A percentile compares a stretch with the other conserved stretches of the same genome.
phyloP scores from a whole-genome alignment of 2,113 vertebrate species.

The Tretioscincus oriximinensis region DNA sequence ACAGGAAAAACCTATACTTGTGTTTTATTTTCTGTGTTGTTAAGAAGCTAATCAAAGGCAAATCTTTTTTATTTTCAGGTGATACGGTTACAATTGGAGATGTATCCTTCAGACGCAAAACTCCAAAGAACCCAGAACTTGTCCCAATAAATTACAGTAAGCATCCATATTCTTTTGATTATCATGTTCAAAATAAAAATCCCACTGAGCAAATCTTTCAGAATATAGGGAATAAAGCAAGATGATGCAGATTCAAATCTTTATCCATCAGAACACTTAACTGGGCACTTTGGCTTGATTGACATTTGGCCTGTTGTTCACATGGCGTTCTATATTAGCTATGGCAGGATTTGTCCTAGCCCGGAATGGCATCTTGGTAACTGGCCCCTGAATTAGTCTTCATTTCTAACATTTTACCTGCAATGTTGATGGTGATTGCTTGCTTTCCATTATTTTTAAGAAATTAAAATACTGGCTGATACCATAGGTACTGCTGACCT shows the following conservation, averaged over 20 bases:
- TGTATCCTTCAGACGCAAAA: conserved; percentile 86
- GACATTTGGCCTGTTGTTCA: too few relatives aligned
- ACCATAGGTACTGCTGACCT: too few relatives aligned
- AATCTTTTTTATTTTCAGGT: conserved; percentile 73
- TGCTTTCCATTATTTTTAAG: too few relatives aligned
- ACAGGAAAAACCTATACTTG: not conserved
- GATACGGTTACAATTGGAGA: conserved; percentile 93
- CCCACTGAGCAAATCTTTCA: not conserved
- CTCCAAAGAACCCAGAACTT: conserved; percentile 87
- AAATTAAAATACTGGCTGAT: too few relatives aligned
- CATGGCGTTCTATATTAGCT: too few relatives aligned
- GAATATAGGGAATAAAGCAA: not conserved
- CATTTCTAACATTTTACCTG: too few relatives aligned
- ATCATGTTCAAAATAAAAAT: not conserved
- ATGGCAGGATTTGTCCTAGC: too few relatives aligned
- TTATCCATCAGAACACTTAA: not conserved
- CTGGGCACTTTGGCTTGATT: too few relatives aligned
- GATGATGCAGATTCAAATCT: not conserved
- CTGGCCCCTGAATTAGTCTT: too few relatives aligned
- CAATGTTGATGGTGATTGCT: too few relatives aligned
- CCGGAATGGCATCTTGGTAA: too few relatives aligned
- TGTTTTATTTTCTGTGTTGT: not conserved
- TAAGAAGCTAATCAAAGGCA: not conserved
- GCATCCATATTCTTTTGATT: conserved; percentile 55
- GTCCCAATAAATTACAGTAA: conserved; percentile 94